These are phyloP conservation scores for Pelodiscus sinensis DNA, from an alignment of 2,113 vertebrate genomes.

Conservation along the genomic window DNA sequence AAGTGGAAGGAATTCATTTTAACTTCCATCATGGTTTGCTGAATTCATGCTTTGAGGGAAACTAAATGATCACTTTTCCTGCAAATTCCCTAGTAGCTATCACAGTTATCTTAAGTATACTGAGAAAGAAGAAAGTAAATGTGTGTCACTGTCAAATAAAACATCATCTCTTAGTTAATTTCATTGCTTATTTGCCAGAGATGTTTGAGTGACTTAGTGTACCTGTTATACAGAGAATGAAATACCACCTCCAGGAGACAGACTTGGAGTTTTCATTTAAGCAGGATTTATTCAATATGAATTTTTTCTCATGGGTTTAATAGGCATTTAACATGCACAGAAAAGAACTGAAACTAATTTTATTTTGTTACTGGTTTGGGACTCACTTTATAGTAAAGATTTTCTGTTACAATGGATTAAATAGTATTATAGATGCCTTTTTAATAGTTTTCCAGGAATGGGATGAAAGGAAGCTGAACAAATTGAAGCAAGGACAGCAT, in stretches of 20 bases:
- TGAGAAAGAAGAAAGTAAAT: not conserved
- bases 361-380: not conserved
- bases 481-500: not conserved
- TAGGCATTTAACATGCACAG: slow-evolving; percentile 10
- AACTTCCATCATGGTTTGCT: not conserved
- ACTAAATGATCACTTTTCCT: not conserved
- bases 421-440: not conserved
- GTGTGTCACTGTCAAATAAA: not conserved
- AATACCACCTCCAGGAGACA: slow-evolving; percentile 32
- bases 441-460: not conserved
- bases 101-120: not conserved
- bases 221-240: not conserved
- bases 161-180: not conserved
- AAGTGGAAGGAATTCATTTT: not conserved
- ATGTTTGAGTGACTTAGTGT: not conserved
- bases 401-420: not conserved
- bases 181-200: not conserved
- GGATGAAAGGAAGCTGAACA: not conserved
- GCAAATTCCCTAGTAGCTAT: not conserved
- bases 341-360: not conserved
- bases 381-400: not conserved
- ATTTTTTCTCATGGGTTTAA: not conserved
- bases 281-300: not conserved
- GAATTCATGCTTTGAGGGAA: not conserved
- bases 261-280: not conserved